Percentiles rank a stretch among this genome's conserved stretches.
Conservation (phyloP, 2,797 vertebrate species). For the Gallinago solitaria region DNA sequence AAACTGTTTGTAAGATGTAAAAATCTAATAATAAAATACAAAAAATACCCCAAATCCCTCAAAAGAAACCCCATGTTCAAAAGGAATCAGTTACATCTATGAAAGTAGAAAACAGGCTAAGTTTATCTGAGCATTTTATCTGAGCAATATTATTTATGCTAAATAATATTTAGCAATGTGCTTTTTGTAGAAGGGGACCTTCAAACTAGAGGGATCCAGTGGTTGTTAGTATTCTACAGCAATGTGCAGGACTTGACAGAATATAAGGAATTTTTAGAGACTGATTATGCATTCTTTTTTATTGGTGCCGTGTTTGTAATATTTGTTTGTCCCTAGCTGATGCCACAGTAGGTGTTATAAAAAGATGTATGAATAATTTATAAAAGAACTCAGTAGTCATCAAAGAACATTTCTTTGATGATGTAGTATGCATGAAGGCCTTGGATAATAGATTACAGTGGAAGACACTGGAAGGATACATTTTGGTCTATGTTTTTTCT, state of each 20-base stretch:
- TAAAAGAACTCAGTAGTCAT: conserved; percentile 34
- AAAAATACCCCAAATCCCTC: accelerated
- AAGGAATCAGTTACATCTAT: neutral
- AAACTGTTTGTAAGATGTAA: neutral
- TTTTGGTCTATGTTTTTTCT: neutral
- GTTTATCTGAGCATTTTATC: neutral
- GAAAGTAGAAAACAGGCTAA: neutral
- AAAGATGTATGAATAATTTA: conserved; percentile 72
- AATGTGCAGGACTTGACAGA: conserved; percentile 28
- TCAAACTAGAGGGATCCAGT: neutral
- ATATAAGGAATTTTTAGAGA: conserved; percentile 53
- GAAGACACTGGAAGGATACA: neutral
- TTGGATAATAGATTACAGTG: conserved; percentile 7
- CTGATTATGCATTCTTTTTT: conserved; percentile 70
- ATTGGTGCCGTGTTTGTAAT: conserved; percentile 54
- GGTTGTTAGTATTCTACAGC: neutral
- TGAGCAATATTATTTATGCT: too few relatives aligned
- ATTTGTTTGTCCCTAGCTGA: conserved; percentile 72
- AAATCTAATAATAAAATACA: neutral
- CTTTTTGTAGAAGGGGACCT: neutral
- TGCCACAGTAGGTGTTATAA: conserved; percentile 62
- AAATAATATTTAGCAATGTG: neutral
- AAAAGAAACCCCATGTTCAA: neutral
- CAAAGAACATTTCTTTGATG: conserved; percentile 40
- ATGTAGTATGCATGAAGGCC: neutral